Evolutionary conservation across 2,797 vertebrate genomes (phyloP).

Genomic region (Ispidina lecontei): DNA sequence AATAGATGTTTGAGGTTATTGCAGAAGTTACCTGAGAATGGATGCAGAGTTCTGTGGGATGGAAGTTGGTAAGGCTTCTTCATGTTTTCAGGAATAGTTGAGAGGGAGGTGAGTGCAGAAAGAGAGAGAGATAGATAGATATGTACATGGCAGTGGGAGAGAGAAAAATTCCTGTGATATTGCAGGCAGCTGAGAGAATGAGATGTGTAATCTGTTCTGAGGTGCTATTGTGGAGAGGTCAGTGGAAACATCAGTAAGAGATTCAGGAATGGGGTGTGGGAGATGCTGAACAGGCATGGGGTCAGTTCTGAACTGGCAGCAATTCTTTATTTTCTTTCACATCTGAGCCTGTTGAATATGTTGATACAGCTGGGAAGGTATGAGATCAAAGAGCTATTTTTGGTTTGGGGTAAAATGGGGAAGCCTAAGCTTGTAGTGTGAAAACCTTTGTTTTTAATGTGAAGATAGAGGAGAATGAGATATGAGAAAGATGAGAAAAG

Average conservation of each 20-base stretch:
- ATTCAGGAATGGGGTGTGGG: background rate
- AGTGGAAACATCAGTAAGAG: background rate
- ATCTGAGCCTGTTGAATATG: background rate
- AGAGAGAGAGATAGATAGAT: background rate
- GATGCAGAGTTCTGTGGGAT: background rate
- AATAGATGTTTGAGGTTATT: background rate
- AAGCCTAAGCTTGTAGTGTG: background rate
- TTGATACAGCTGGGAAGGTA: background rate
- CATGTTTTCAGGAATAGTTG: background rate
- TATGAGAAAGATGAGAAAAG: slow-evolving; percentile 1
- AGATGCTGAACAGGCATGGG: background rate
- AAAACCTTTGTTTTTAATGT: background rate
- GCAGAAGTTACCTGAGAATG: background rate
- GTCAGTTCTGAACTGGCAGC: background rate
- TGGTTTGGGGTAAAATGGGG: background rate
- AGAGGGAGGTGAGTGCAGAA: background rate
- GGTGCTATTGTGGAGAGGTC: background rate
- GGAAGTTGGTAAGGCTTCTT: background rate
- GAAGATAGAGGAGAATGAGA: background rate
- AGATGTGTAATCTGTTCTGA: background rate
- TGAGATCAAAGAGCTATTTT: background rate
- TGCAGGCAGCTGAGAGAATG: background rate
- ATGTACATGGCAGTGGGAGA: background rate
- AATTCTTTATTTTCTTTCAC: background rate
- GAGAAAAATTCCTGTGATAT: background rate